Evolutionary conservation across 1,140 invertebrate genomes (phyloP), one percentile per base, ranked within the genome.

Genomic region (Hesperophylax magnus): DNA sequence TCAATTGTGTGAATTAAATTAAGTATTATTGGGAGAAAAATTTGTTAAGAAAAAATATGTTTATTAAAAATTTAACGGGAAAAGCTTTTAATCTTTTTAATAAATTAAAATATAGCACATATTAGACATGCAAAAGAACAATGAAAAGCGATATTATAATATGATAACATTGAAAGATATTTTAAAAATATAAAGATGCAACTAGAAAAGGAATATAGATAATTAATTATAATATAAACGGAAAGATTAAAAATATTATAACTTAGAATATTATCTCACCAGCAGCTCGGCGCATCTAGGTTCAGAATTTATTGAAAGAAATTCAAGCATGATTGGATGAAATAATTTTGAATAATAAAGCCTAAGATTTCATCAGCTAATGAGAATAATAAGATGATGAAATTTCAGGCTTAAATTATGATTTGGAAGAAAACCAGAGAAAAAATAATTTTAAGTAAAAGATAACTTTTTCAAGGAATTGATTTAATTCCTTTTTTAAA

Each of bases 241-340:
- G 15, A 52, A 71, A 71, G 31, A 71, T n/a, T 71, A 71, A 39
- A 71, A 71, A 52, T 7, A 39, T 34, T 27, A 65, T 47, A 71
- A 39, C 4, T 47, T 47, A 47, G 14, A 47, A 47, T 47, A 47
- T 47, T 20, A 31, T 75, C 71, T 75, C 71, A 75, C 71, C 71
- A 72, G 52, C 31, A 18, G 24, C 52, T 75, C 71, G 22, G 71
- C 71, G 71, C 71, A 75, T 75, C 71, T 75, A 56, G 17, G 71
- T 53, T 75, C 54, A 56, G 71, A 56, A 17, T 56, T 53, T 71
- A 52, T 71, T 39, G 47, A 24, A 47, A 71, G 34, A 17, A 47
- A 71, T 52, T 20, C 1, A 20, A 71, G 67, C 67, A 47, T 31
- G 20, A 18, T 58, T 14, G 6, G 8, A 14, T 47, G 8, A 47